Percentiles rank a stretch among this genome's conserved stretches.
These are phyloP conservation scores for Prorops nasuta DNA, from an alignment of 1,140 invertebrate species.

Conservation along the genomic window DNA sequence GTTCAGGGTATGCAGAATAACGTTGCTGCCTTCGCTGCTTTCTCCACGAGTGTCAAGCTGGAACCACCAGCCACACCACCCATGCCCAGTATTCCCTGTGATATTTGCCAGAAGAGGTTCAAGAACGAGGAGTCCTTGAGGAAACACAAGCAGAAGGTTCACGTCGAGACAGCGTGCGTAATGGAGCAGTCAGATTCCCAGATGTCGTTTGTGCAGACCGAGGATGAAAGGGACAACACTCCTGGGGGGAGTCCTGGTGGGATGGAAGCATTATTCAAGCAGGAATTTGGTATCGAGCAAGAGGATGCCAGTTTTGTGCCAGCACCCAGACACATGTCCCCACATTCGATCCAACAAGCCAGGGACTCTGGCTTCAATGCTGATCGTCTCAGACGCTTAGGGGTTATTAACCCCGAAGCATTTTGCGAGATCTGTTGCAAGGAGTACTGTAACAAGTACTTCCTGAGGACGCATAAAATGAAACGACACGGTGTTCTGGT, in stretches of 20 bases:
- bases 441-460: conserved; percentile 94
- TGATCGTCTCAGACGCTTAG: conserved; percentile 71
- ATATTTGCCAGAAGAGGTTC: conserved; percentile 58
- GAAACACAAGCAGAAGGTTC: conserved; percentile 56
- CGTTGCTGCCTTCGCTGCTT: not conserved
- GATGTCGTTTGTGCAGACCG: conserved; percentile 13
- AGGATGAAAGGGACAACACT: conserved; percentile 15
- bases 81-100: conserved; percentile 46
- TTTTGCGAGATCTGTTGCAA: conserved; percentile 95
- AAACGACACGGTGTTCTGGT: conserved; percentile 74
- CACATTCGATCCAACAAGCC: conserved; percentile 63
- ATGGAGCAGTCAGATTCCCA: conserved; percentile 26
- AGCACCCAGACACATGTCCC: conserved; percentile 61
- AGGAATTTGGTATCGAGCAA: conserved; percentile 56
- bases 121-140: conserved; percentile 57
- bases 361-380: conserved; percentile 65
- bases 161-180: conserved; percentile 38
- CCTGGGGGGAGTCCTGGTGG: conserved; percentile 37
- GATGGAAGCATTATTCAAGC: conserved; percentile 47
- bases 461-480: conserved; percentile 86
- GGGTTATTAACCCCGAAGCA: conserved; percentile 81
- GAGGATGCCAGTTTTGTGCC: conserved; percentile 58
- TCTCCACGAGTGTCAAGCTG: conserved; percentile 27
- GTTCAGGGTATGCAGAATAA: not conserved
- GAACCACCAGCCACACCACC: conserved; percentile 33